Evolutionary conservation across 2,888 invertebrate genomes (phyloP), one percentile per base, ranked within the genome.

Genomic region (Caenorhabditis wallacei): DNA sequence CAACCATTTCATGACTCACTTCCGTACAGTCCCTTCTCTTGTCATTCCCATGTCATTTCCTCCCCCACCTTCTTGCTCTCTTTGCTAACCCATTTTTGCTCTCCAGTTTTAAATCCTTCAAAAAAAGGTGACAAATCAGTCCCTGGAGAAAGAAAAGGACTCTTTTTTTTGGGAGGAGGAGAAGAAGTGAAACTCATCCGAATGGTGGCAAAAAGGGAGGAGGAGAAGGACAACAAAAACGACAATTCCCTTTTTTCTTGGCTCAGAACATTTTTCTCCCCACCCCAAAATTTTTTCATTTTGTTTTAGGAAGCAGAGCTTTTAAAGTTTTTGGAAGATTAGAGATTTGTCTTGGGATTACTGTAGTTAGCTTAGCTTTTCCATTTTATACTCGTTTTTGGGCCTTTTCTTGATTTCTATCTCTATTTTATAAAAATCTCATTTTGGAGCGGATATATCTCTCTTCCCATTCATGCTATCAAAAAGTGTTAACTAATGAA

Each of bases 81-180:
- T 59, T 43, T 61, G 26, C 61, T 59, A 48, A 48, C 46, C 46
- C 46, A n/a, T 59, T 54, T 26, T 24, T 18, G 53, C 18, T 8
- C 46, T 48, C 5, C 2, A 20, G 35, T 54, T 30, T 46, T 24
- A n/a, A 43, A 13, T 40, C 40, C 26, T 26, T 53, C 30, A 35
- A 68, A 61, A 76, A 68, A 76, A 37, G 74, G 74, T 66, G 74
- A 75, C 74, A 75, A 64, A 66, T 66, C 57, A 46, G 56, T 57
- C 74, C 66, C 74, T 48, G 48, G 74, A 57, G 74, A 54, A n/a
- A n/a, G n/a, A n/a, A n/a, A n/a, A n/a, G n/a, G n/a, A n/a, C 61
- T 43, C 26, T 20, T 18, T 11, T 16, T 40, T 10, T 40, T 40
- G 11, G 40, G 16, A 40, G 40, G 40, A 10, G 16, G 11, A 40